phyloP scores from a whole-genome alignment of 2,888 invertebrate genomes.

The Plusia festucae region DNA sequence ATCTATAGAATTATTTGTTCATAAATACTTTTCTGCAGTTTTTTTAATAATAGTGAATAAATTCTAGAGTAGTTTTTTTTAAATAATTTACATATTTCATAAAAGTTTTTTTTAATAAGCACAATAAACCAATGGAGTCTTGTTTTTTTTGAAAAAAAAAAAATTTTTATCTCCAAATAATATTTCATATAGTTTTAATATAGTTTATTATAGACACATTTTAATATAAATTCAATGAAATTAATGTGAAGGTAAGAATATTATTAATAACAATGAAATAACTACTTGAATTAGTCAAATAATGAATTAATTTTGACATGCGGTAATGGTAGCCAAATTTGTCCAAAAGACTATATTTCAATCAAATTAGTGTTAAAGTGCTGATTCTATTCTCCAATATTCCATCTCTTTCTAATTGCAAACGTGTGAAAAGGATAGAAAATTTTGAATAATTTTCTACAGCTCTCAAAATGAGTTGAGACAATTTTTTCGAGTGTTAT shows the following conservation, averaged over 20 bases:
- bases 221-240: slow-evolving; percentile 16
- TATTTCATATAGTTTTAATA: too few relatives aligned
- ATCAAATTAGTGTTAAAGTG: slow-evolving; percentile 45
- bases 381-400: background rate
- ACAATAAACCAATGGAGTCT: too few relatives aligned
- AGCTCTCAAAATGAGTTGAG: background rate
- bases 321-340: slow-evolving; percentile 82
- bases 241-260: slow-evolving; percentile 10
- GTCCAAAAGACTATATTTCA: slow-evolving; percentile 85
- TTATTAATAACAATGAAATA: slow-evolving; percentile 44
- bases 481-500: background rate
- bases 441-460: background rate
- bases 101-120: too few relatives aligned
- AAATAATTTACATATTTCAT: too few relatives aligned
- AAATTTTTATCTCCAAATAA: too few relatives aligned
- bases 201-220: too few relatives aligned
- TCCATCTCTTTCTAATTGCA: background rate
- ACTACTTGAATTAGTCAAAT: slow-evolving; percentile 42
- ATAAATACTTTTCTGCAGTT: too few relatives aligned
- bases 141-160: too few relatives aligned
- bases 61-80: too few relatives aligned
- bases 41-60: too few relatives aligned
- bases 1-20: too few relatives aligned
- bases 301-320: slow-evolving; percentile 67
- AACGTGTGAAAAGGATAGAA: background rate